A percentile compares a stretch with the other conserved stretches of the same genome.
Conservation (phyloP, 2,888 invertebrate species). For the Phortica magna region DNA sequence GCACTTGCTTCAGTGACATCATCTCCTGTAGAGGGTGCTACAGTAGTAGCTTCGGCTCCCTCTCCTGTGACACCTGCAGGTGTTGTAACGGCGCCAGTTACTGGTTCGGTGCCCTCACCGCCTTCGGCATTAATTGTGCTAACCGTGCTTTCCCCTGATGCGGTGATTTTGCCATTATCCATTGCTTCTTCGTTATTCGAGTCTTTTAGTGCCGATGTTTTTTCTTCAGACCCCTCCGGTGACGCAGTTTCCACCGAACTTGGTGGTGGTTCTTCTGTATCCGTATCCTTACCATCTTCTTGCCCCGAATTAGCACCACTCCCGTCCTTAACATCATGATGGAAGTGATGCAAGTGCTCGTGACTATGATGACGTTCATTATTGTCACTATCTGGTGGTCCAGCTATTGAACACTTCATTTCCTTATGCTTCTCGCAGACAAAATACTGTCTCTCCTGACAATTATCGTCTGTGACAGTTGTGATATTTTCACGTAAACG, state of each 20-base stretch:
- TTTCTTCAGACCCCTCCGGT: background rate
- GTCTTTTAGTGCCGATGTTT: background rate
- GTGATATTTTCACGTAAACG: conserved; percentile 47
- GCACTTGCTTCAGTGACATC: background rate
- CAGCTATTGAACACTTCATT: conserved; percentile 42
- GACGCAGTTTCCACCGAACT: background rate
- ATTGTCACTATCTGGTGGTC: conserved; percentile 29
- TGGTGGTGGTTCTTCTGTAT: background rate
- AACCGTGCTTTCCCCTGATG: background rate
- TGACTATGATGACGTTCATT: conserved; percentile 50
- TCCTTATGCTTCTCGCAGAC: conserved; percentile 46
- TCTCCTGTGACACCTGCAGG: too few species aligned
- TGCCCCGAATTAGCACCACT: conserved; percentile 48
- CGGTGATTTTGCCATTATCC: too few species aligned
- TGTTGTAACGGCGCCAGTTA: background rate
- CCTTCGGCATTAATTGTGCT: background rate
- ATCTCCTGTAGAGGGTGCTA: conserved; percentile 12
- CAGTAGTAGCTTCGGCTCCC: background rate
- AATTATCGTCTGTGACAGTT: conserved; percentile 56
- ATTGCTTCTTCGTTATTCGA: background rate
- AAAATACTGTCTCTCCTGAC: conserved; percentile 55
- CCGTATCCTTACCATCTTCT: conserved; percentile 28
- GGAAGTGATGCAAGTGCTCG: conserved; percentile 65
- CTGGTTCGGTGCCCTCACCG: background rate
- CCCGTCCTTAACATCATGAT: conserved; percentile 50